Conservation (phyloP, 2,888 invertebrate genomes). For the Halocaridina rubra region DNA sequence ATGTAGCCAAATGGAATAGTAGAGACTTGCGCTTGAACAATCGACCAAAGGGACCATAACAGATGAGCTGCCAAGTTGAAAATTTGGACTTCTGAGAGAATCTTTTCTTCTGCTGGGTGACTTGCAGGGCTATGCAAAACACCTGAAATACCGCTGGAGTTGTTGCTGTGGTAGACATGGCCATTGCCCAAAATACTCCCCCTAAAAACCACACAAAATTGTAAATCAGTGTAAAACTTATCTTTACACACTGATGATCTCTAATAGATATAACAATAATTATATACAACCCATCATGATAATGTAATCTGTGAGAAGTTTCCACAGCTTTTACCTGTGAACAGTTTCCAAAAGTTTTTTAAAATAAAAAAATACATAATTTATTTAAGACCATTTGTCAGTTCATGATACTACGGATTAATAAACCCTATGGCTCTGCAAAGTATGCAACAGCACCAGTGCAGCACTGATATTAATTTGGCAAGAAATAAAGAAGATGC, state of each 20-base stretch:
- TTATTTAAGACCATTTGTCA: too few relatives aligned
- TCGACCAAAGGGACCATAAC: slow-evolving; percentile 94
- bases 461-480: too few relatives aligned
- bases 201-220: not conserved
- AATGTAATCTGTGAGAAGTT: too few relatives aligned
- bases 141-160: not conserved
- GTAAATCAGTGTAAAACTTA: not conserved
- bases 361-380: too few relatives aligned
- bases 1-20: slow-evolving; percentile 94
- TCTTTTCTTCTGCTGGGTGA: slow-evolving; percentile 73
- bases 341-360: too few relatives aligned
- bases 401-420: too few relatives aligned
- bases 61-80: slow-evolving; percentile 91
- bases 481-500: too few relatives aligned
- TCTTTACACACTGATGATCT: not conserved
- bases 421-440: too few relatives aligned
- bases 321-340: too few relatives aligned
- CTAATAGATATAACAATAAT: not conserved
- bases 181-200: not conserved
- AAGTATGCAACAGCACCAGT: too few relatives aligned
- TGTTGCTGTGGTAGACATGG: not conserved
- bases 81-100: slow-evolving; percentile 82
- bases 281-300: not conserved
- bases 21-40: slow-evolving; percentile 87
- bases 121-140: slow-evolving; percentile 64